Evolutionary conservation across 1,140 invertebrate species (phyloP).

Genomic region (Coptotermes formosanus): DNA sequence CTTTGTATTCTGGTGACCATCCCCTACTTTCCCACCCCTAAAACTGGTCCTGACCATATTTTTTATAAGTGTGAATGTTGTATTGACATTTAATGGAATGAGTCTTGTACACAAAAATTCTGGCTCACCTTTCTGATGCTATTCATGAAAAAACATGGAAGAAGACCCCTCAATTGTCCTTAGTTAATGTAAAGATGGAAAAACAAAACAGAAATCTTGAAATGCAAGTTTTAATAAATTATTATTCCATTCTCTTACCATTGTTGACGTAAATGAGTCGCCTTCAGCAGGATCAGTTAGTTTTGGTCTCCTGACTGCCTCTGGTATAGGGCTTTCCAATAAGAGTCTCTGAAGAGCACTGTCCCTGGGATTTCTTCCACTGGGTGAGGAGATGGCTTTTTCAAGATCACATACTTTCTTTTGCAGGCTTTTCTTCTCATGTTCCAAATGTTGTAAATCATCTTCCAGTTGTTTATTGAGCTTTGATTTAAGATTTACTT

Average conservation of each 20-base stretch:
- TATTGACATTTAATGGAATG: too few species aligned
- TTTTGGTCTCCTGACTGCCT: slow-evolving; percentile 27
- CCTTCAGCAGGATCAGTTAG: slow-evolving; percentile 1
- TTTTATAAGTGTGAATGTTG: too few species aligned
- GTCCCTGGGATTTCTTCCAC: slow-evolving; percentile 29
- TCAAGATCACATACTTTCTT: slow-evolving; percentile 35
- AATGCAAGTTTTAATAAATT: too few species aligned
- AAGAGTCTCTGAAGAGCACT: slow-evolving; percentile 34
- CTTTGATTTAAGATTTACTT: slow-evolving; percentile 37
- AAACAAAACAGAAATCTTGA: too few species aligned
- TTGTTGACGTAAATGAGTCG: neutral
- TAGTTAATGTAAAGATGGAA: too few species aligned
- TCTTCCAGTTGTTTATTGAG: slow-evolving; percentile 40
- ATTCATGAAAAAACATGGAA: too few species aligned
- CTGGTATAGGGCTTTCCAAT: slow-evolving; percentile 36
- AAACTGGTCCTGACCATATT: too few species aligned
- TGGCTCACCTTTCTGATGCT: too few species aligned
- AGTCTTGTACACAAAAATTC: too few species aligned
- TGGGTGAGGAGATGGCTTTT: slow-evolving; percentile 32
- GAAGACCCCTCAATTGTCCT: too few species aligned
- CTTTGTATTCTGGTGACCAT: too few species aligned
- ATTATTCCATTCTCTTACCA: neutral
- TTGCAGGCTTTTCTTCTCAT: slow-evolving; percentile 36
- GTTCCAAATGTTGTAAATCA: slow-evolving; percentile 36
- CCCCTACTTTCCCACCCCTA: too few species aligned